Conservation (phyloP, 2,797 vertebrate genomes). For the Eulemur albifrons region DNA sequence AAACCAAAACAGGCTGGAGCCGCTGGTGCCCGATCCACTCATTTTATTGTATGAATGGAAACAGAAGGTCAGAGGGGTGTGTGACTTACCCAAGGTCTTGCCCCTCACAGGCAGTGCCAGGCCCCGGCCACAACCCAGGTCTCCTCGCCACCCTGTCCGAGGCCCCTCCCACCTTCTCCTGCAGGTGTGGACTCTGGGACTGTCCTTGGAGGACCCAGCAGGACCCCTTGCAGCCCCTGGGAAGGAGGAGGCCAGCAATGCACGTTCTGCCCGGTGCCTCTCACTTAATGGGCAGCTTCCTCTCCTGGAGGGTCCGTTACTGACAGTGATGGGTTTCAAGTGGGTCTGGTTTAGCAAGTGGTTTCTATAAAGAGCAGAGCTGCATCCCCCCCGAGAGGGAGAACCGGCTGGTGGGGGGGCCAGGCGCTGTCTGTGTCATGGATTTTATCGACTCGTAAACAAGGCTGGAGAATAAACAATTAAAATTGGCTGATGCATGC, state of each 20-base stretch:
- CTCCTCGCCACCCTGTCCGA: not conserved
- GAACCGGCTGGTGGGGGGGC: not conserved
- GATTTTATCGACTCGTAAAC: constrained; percentile 68
- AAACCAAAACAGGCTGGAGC: no score
- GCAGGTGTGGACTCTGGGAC: not conserved
- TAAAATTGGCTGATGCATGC: not conserved
- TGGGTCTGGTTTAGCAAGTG: constrained; percentile 28
- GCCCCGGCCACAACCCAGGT: not conserved
- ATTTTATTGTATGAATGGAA: not conserved
- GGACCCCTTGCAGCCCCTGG: accelerated
- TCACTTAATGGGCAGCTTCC: not conserved
- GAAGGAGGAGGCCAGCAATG: not conserved
- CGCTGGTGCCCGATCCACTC: accelerated
- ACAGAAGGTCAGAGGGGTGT: accelerated
- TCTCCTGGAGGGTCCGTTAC: not conserved
- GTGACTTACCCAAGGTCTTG: not conserved
- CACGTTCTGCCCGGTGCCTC: not conserved
- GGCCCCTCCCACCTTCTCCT: not conserved
- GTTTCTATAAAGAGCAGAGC: constrained; percentile 53
- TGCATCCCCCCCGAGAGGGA: not conserved
- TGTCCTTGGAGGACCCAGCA: accelerated
- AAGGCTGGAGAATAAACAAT: constrained; percentile 65
- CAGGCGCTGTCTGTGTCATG: not conserved
- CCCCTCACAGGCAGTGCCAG: accelerated
- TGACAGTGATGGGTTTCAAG: not conserved